phyloP scores from a whole-genome alignment of 23 tunicate species.

The Trididemnum nubilum region DNA sequence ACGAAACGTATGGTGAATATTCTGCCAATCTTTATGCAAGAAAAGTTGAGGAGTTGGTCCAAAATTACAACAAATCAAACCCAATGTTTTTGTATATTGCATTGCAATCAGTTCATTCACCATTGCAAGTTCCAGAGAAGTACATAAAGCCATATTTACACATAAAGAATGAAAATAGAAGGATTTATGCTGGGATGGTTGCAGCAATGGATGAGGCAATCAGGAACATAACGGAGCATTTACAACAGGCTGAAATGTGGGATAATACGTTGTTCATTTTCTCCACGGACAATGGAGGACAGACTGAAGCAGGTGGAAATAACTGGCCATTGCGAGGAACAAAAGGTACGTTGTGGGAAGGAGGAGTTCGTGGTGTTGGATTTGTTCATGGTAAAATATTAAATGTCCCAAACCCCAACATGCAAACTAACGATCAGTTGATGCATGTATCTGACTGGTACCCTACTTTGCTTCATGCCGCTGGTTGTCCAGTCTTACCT shows the following conservation, averaged over 20 bases:
- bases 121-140: slow-evolving; percentile 80
- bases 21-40: slow-evolving; percentile 66
- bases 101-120: slow-evolving; percentile 87
- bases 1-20: slow-evolving; percentile 78
- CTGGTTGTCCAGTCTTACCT: slow-evolving; percentile 37
- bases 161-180: slow-evolving; percentile 58
- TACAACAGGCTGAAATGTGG: slow-evolving; percentile 48
- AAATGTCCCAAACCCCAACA: slow-evolving; percentile 45
- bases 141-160: slow-evolving; percentile 59
- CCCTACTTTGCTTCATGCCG: slow-evolving; percentile 65
- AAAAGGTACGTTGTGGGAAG: slow-evolving; percentile 67
- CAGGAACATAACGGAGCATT: slow-evolving; percentile 55
- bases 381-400: slow-evolving; percentile 65
- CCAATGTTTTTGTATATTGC: slow-evolving; percentile 86
- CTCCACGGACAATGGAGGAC: slow-evolving; percentile 79
- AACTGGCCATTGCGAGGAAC: slow-evolving; percentile 66
- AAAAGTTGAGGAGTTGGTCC: slow-evolving; percentile 54
- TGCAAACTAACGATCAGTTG: slow-evolving; percentile 21
- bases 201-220: slow-evolving; percentile 79
- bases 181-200: slow-evolving; percentile 83
- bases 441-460: slow-evolving; percentile 84
- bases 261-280: slow-evolving; percentile 68
- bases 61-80: slow-evolving; percentile 44
- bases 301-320: slow-evolving; percentile 59
- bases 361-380: slow-evolving; percentile 68